phyloP scores from a whole-genome alignment of 2,113 vertebrate genomes.

The Jaculus jaculus region DNA sequence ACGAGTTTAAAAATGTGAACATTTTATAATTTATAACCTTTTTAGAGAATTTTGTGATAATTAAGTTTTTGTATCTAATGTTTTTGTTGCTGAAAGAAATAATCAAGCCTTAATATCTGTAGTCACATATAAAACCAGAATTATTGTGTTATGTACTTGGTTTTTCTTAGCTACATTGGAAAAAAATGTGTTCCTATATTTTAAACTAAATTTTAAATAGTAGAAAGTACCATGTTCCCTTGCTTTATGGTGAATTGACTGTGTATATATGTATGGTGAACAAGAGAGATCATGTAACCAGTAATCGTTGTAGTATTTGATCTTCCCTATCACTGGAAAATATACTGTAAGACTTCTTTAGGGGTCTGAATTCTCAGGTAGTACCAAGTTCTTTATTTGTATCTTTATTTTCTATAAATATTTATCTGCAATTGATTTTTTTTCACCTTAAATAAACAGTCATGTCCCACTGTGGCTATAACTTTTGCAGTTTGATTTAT shows the following conservation, averaged over 20 bases:
- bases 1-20: not conserved
- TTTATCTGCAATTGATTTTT: not conserved
- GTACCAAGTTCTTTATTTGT: not conserved
- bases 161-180: not conserved
- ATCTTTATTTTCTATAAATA: not conserved
- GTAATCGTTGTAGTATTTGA: not conserved
- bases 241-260: not conserved
- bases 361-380: not conserved
- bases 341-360: not conserved
- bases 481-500: not conserved
- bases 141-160: not conserved
- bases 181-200: conserved; percentile 1
- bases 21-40: conserved; percentile 5
- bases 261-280: not conserved
- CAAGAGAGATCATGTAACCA: not conserved
- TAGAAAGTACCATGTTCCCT: not conserved
- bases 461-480: not conserved
- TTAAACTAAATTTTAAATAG: conserved; percentile 35
- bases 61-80: not conserved
- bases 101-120: not conserved
- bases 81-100: not conserved
- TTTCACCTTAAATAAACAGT: not conserved
- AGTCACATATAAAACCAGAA: conserved; percentile 4
- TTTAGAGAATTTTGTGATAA: conserved; percentile 28
- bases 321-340: not conserved